Evolutionary conservation across 2,888 invertebrate species (phyloP), one percentile per base, ranked within the genome.

Genomic region (Candidula unifasciata): DNA sequence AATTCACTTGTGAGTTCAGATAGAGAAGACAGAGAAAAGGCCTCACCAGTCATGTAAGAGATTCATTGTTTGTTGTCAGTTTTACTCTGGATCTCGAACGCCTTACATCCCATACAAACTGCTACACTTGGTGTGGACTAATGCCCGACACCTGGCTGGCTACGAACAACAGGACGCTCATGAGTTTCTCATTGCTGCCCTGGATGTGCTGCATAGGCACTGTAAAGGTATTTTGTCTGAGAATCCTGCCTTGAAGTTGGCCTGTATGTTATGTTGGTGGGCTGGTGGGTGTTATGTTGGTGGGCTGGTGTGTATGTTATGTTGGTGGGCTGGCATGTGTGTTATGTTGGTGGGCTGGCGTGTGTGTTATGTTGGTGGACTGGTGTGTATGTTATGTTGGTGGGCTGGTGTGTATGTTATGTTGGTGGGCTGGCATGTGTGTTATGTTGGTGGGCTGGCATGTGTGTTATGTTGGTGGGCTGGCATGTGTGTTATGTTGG

Each of bases 121-220:
- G 86, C 95, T 99, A 87, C 97, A 98, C 94, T 95, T 98, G 92
- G 98, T 98, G 91, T 99, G 98, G 98, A 97, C 97, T n/a, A 97
- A 98, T 94, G 98, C 97, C 73, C 96, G 96, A 83, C 97, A 98
- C 93, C 95, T 99, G 90, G 97, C 98, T 52, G 98, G 98, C 80
- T 97, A 98, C 93, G 97, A 98, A 93, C 99, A 99, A 93, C 99
- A 99, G 94, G 99, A 99, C 94, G 99, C 99, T 37, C 99, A 99
- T 93, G 99, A 99, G 95, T 99, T 99, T 94, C 97, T 99, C 93
- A 98, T 99, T 88, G 98, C 98, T 64, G 97, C 97, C 0, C 95
- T 99, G 77, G 97, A 98, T 92, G 96, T 98, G 18, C 94, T 99
- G 86, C 99, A 99, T 94, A 95, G 97, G 93, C 97, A 97, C 92